phyloP scores from a whole-genome alignment of 2,888 invertebrate genomes.

The Hylaea fasciaria region DNA sequence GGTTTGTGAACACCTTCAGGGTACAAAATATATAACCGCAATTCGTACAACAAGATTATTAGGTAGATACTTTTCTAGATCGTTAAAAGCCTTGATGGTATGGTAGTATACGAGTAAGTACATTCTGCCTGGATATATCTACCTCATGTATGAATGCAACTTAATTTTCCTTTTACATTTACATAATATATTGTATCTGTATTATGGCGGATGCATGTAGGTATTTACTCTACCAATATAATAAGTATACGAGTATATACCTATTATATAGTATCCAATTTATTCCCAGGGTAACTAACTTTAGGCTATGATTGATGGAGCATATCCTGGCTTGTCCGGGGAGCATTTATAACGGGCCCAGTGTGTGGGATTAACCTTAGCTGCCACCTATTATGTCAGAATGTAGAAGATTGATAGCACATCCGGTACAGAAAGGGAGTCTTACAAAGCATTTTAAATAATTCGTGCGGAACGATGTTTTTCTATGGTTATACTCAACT shows the following conservation, averaged over 20 bases:
- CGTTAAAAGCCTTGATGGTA: no score
- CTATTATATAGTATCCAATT: slow-evolving; percentile 26
- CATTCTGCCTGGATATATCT: no score
- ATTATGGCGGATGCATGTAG: no score
- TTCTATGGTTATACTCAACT: background rate
- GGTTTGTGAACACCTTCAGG: no score
- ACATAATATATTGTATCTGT: no score
- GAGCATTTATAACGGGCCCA: slow-evolving; percentile 37
- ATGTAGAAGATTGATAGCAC: slow-evolving; percentile 59
- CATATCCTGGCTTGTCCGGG: slow-evolving; percentile 31
- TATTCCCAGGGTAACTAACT: slow-evolving; percentile 35
- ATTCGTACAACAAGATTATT: no score
- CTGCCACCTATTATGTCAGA: slow-evolving; percentile 63
- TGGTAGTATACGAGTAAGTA: no score
- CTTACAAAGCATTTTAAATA: slow-evolving; percentile 20
- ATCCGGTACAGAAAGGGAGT: slow-evolving; percentile 23
- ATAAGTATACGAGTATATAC: background rate
- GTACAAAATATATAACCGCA: no score
- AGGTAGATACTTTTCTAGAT: no score
- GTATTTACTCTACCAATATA: no score
- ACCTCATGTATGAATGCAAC: no score
- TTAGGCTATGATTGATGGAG: slow-evolving; percentile 40
- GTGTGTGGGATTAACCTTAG: slow-evolving; percentile 60
- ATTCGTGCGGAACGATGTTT: background rate
- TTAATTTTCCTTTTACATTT: no score